Evolutionary conservation across 2,888 invertebrate genomes (phyloP).

Genomic region (Ophion obscuratus): DNA sequence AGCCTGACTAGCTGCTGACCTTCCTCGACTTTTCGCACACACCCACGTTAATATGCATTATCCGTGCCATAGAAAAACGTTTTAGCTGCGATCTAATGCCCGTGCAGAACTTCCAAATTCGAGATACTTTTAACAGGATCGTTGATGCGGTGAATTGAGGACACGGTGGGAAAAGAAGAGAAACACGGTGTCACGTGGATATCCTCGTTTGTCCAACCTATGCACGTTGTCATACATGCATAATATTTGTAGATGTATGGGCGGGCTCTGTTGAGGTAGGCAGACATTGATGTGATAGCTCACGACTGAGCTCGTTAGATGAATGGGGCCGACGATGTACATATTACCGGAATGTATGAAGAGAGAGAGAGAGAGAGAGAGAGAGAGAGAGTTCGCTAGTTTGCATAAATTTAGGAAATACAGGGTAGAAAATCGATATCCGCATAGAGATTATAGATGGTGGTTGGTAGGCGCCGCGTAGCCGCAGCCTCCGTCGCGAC

Average conservation of each 20-base stretch:
- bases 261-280: conserved; percentile 49
- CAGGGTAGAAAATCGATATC: conserved; percentile 84
- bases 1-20: no score
- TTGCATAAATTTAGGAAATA: conserved; percentile 84
- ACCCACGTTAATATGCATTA: no score
- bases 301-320: conserved; percentile 80
- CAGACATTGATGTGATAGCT: conserved; percentile 70
- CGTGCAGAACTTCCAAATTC: no score
- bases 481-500: conserved; percentile 84
- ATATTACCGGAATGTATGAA: conserved; percentile 51
- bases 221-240: conserved; percentile 47
- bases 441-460: conserved; percentile 85
- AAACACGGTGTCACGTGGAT: conserved; percentile 15
- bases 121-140: no score
- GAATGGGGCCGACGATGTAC: conserved; percentile 79
- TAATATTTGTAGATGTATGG: conserved; percentile 18
- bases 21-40: no score
- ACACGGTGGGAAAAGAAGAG: background rate
- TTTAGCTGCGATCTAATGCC: no score
- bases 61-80: no score
- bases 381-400: conserved; percentile 77
- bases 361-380: conserved; percentile 50
- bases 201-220: conserved; percentile 22
- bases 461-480: conserved; percentile 84
- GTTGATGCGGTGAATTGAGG: no score